Evolutionary conservation across 2,888 invertebrate genomes (phyloP).

Genomic region (Hypomecis atomaria): DNA sequence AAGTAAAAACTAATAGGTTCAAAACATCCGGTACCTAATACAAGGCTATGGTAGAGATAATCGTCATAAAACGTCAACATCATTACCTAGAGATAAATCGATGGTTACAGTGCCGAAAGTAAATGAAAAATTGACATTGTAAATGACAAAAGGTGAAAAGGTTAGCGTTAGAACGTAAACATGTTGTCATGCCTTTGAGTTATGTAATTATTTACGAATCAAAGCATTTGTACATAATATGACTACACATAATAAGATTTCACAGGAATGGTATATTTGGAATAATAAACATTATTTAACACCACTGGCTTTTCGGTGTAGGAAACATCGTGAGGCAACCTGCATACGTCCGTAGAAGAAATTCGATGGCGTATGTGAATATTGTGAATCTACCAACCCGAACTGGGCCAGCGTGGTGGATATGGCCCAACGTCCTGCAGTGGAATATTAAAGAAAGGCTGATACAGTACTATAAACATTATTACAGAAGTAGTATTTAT

Average conservation of each 20-base stretch:
- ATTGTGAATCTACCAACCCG: too few species aligned
- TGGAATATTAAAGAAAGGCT: too few species aligned
- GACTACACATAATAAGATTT: constrained; percentile 2
- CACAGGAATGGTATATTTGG: background rate
- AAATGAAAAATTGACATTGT: constrained; percentile 10
- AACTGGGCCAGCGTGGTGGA: too few species aligned
- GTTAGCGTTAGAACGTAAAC: constrained; percentile 10
- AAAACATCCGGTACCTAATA: constrained; percentile 52
- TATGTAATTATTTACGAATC: background rate
- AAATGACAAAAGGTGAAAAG: constrained; percentile 5
- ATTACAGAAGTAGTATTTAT: constrained; percentile 5
- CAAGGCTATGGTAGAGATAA: background rate
- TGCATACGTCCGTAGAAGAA: too few species aligned
- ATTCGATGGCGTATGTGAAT: too few species aligned
- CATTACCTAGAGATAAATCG: background rate
- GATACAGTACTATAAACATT: constrained; percentile 9
- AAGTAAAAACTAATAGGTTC: constrained; percentile 44
- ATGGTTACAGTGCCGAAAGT: too few species aligned
- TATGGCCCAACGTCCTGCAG: too few species aligned
- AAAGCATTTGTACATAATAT: background rate
- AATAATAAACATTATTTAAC: constrained; percentile 6
- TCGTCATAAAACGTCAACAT: constrained; percentile 2
- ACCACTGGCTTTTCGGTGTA: too few species aligned
- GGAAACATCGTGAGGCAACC: too few species aligned
- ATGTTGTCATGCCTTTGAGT: background rate